These are phyloP conservation scores for Tetramorium simillimum DNA, from an alignment of 1,140 invertebrate genomes.

Conservation along the genomic window DNA sequence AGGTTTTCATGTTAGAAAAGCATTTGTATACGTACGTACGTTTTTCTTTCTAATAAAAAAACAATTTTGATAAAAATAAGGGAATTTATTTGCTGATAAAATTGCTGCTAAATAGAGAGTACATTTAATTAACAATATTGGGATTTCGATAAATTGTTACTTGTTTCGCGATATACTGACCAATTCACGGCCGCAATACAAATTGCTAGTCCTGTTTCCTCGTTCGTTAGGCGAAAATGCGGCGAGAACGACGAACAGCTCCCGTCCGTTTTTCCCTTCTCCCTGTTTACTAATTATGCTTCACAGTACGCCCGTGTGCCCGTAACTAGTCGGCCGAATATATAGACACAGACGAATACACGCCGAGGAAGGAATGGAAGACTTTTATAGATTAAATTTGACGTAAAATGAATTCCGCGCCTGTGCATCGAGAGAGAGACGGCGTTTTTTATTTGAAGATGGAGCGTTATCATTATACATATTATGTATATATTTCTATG, in stretches of 20 bases:
- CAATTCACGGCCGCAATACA: not conserved
- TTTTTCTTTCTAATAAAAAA: not conserved
- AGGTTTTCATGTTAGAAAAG: too few relatives aligned
- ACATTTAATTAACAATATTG: conserved; percentile 24
- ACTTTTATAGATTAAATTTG: conserved; percentile 78
- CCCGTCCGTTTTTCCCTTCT: not conserved
- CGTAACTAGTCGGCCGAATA: conserved; percentile 63
- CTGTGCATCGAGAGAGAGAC: not conserved
- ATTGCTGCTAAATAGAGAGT: not conserved
- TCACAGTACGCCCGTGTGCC: not conserved
- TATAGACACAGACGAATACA: conserved; percentile 68
- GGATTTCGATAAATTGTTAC: conserved; percentile 36
- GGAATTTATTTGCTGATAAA: not conserved
- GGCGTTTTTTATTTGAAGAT: conserved; percentile 20
- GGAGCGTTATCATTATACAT: conserved; percentile 12
- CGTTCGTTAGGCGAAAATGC: conserved; percentile 44
- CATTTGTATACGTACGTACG: not conserved
- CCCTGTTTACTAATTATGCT: conserved; percentile 42
- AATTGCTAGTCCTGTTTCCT: conserved; percentile 23
- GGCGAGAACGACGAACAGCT: conserved; percentile 40
- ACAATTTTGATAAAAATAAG: conserved; percentile 17
- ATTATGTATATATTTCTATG: not conserved
- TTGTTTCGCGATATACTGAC: conserved; percentile 21
- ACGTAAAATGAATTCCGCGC: conserved; percentile 61
- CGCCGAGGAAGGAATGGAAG: conserved; percentile 76